Conservation (phyloP, 2,113 vertebrate species). For the Brachypodius melanocephalos region DNA sequence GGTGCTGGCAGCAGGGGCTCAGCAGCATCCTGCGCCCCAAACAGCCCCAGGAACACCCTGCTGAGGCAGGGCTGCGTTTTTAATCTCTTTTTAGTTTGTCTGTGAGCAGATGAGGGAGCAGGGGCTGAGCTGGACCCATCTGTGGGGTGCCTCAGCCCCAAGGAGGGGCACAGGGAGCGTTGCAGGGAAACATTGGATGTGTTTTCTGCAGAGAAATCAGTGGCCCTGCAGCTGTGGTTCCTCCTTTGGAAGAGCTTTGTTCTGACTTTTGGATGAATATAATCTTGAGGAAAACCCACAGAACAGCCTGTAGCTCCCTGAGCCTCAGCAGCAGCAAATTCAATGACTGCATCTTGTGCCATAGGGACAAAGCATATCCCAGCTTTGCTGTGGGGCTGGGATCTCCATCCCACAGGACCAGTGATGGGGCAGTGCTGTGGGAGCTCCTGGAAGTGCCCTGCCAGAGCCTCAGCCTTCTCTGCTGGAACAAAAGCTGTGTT, state of each 20-base stretch:
- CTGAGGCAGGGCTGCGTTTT: neutral
- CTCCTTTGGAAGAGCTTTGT: neutral
- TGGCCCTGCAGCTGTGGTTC: neutral
- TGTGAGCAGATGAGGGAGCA: neutral
- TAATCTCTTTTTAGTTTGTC: neutral
- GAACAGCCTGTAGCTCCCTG: neutral
- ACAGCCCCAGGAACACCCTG: neutral
- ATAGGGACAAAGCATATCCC: fast-evolving
- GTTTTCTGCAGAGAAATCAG: neutral
- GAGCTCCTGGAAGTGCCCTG: neutral
- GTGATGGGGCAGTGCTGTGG: fast-evolving
- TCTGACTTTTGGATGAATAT: neutral
- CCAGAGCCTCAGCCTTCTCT: neutral
- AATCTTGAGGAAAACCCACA: neutral
- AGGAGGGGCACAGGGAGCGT: neutral
- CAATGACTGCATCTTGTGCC: fast-evolving
- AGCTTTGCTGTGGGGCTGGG: neutral
- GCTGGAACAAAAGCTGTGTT: no score
- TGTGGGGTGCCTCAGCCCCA: neutral
- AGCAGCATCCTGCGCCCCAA: fast-evolving
- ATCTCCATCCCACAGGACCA: fast-evolving
- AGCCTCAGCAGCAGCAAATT: neutral
- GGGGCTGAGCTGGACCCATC: neutral
- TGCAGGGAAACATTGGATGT: fast-evolving
- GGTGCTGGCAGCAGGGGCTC: neutral